Base-by-base conservation (phyloP, 2,888 invertebrate genomes). In the Nephrotoma appendiculata region DNA sequence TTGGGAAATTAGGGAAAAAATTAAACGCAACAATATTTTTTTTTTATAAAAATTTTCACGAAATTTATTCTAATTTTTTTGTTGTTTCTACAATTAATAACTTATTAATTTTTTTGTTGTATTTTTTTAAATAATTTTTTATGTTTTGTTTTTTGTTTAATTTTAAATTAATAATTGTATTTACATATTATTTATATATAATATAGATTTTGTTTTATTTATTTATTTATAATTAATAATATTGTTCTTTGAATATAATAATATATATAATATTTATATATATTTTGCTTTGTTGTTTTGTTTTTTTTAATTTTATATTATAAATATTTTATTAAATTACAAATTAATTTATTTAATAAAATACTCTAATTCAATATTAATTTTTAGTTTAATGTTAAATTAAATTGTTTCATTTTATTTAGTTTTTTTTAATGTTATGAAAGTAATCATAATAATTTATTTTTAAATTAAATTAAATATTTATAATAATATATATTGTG, bases 211-310 rank as follows among this genome's bases (percentile, higher is more conserved):
- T 31, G 31, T 31, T 86, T 11, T 83, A 6, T 83, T 83, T 41
- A 83, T 83, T 83, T 41, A 86, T 15, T 86, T 45, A 86, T 86
- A 86, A 31, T 45, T 57, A 57, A 57, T 57, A 57, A 57, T 57
- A 57, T 57, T 57, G 52, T 57, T 57, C 52, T 57, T 57, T 57
- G 52, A 57, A 57, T 57, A 57, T 57, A 57, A 15, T 15, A 12
- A 48, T 48, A 48, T 11, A 11, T 11, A 48, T 48, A 48, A 48
- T 48, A 48, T 48, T 12, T 48, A 48, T 48, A 48, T 48, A 48
- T 48, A 48, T 44, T 86, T 41, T 85, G 9, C 19, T 41, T 86
- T 71, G 85, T 89, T 92, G 91, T 83, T 92, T 89, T 88, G 90
- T 90, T 89, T 91, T 90, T 11, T 92, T 89, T 86, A 31, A 31